These are phyloP conservation scores for Folsomia candida DNA, from an alignment of 2,888 invertebrate genomes.

Conservation along the genomic window DNA sequence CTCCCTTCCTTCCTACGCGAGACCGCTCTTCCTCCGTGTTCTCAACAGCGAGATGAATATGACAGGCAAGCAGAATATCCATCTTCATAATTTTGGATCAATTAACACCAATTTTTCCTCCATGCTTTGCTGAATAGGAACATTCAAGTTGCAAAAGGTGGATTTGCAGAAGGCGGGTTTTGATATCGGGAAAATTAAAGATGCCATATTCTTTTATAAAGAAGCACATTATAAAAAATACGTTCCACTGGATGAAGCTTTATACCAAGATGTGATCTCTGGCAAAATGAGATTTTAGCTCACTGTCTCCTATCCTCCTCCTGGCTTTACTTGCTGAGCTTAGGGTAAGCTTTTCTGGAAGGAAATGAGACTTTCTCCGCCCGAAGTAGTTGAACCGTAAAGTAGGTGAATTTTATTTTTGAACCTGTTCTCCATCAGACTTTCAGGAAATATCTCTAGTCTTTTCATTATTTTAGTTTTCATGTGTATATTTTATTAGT, in stretches of 20 bases:
- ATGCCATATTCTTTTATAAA: conserved; percentile 72
- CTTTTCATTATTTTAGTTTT: background rate
- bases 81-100: no score
- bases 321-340: background rate
- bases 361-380: background rate
- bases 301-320: no score
- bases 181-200: conserved; percentile 63
- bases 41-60: conserved; percentile 73
- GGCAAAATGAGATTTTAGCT: conserved; percentile 27
- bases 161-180: conserved; percentile 82
- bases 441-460: no score
- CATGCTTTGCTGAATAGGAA: no score
- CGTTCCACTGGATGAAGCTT: conserved; percentile 66
- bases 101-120: no score
- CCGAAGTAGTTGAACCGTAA: no score
- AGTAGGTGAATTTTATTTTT: no score
- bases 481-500: background rate
- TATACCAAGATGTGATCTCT: conserved; percentile 57
- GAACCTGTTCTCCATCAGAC: no score
- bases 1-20: conserved; percentile 77
- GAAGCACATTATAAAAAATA: conserved; percentile 70
- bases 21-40: conserved; percentile 82
- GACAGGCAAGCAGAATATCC: conserved; percentile 72
- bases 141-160: conserved; percentile 88
- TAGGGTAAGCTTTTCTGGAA: background rate